Percentiles rank a stretch among this genome's conserved stretches.
phyloP scores from a whole-genome alignment of 2,113 vertebrate genomes.

The Motacilla tschutschensis region DNA sequence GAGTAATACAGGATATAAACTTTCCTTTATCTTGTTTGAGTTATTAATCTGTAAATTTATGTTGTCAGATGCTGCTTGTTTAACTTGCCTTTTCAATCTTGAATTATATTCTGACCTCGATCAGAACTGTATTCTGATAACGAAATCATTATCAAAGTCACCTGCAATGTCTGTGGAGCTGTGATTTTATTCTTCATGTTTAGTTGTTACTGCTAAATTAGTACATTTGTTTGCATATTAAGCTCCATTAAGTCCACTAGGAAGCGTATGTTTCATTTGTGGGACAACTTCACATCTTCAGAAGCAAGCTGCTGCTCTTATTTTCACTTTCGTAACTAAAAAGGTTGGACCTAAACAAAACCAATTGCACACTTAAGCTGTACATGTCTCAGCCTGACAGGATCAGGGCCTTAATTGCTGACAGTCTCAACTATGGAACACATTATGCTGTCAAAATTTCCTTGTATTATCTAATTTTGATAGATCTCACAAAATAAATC shows the following conservation, averaged over 20 bases:
- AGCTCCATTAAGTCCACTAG: background rate
- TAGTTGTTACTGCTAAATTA: background rate
- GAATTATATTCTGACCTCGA: background rate
- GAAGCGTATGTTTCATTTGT: background rate
- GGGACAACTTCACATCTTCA: background rate
- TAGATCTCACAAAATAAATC: background rate
- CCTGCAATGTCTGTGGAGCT: background rate
- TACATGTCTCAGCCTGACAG: background rate
- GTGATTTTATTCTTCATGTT: background rate
- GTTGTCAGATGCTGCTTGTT: background rate
- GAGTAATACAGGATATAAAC: background rate
- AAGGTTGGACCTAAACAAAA: background rate
- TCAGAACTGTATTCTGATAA: too few species aligned
- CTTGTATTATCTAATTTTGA: background rate
- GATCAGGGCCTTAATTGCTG: background rate
- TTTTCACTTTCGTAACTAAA: background rate
- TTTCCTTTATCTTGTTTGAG: background rate
- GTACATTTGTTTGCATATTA: background rate
- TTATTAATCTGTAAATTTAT: background rate
- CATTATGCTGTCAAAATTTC: background rate
- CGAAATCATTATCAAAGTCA: background rate
- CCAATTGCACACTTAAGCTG: background rate
- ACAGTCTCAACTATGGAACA: background rate
- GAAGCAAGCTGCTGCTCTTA: background rate
- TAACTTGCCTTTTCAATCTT: background rate